Base-by-base conservation (phyloP, 2,797 vertebrate genomes). In the Coreius guichenoti region DNA sequence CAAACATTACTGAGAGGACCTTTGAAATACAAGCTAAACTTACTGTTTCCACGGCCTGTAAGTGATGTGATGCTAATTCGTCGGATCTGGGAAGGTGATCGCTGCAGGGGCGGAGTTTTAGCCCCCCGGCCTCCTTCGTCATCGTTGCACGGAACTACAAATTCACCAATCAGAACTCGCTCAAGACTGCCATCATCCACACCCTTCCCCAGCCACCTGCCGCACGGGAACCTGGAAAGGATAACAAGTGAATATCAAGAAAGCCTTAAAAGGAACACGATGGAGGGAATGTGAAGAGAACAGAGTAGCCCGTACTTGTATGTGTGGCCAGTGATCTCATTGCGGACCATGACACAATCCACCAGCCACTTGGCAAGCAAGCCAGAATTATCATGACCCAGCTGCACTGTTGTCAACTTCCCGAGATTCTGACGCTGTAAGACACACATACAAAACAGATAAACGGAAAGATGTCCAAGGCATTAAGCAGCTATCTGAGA, bases 381-480 rank as follows among this genome's bases (percentile, higher is more conserved):
- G 86, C 98, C 98, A 0, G 98, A 98, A 94, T 99, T 99, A 93
- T 99, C 98, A 67, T 99, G 98, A 43, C 98, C 98, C 87, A 99
- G 94, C 94, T 99, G 98, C 91, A 97, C 96, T 0, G 98, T 99
- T 14, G 97, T 99, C 91, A 99, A 95, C 89, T 98, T 96, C 87
- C 98, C 98, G 90, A 99, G 94, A 94, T 99, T 99, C 93, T 97
- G 97, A 92, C 98, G 97, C 98, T 99, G 95, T 8, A 91, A 77
- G 82, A 76, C 88, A 0, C 83, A 56, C 63, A 84, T 79, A 73
- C 4, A 69, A 82, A 72, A 82, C 26, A 85, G 76, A 86, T 91
- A 88, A 0, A 76, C 69, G 90, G 73, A 90, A 79, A 8, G 19
- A 31, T 74, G 67, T 70, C 33, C 63, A 70, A 86, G 51, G 51